Percentiles rank a stretch among this genome's conserved stretches.
Conservation (phyloP, 2,113 vertebrate genomes). For the Hippoglossus stenolepis region DNA sequence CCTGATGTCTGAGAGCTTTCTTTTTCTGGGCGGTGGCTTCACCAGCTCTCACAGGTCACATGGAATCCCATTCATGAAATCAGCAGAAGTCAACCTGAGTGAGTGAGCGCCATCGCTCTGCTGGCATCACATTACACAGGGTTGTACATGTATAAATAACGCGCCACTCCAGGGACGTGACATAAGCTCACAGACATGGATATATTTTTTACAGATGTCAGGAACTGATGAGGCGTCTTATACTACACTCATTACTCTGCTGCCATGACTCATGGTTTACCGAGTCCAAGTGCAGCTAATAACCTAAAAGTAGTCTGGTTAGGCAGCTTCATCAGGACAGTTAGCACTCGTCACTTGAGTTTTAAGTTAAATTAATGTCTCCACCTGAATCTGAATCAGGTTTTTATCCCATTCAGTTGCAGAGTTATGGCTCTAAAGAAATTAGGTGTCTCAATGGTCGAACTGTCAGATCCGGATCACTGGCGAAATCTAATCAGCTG, state of each 20-base stretch:
- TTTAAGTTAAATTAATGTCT: constrained; percentile 32
- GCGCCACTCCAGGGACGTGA: constrained; percentile 45
- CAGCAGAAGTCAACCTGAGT: constrained; percentile 33
- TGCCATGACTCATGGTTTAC: constrained; percentile 36
- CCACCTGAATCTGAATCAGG: constrained; percentile 11
- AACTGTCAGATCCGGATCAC: constrained; percentile 33
- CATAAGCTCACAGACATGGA: constrained; percentile 43
- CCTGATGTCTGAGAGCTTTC: constrained; percentile 52
- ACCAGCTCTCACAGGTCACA: constrained; percentile 34
- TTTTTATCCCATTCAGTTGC: constrained; percentile 38
- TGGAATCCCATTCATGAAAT: constrained; percentile 72
- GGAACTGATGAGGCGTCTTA: constrained; percentile 42
- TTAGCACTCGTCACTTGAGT: constrained; percentile 9
- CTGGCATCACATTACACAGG: constrained; percentile 57
- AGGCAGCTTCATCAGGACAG: neutral
- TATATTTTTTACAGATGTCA: constrained; percentile 48
- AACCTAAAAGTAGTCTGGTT: constrained; percentile 43
- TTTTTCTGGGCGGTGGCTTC: constrained; percentile 57
- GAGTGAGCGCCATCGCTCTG: constrained; percentile 17
- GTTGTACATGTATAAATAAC: constrained; percentile 74
- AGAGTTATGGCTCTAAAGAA: constrained; percentile 33
- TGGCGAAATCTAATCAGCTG: constrained; percentile 39
- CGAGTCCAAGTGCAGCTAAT: constrained; percentile 35
- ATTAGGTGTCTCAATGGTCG: constrained; percentile 22
- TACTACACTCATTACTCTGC: constrained; percentile 43